Conservation (phyloP, 2,113 vertebrate genomes). For the Eulemur rufifrons region DNA sequence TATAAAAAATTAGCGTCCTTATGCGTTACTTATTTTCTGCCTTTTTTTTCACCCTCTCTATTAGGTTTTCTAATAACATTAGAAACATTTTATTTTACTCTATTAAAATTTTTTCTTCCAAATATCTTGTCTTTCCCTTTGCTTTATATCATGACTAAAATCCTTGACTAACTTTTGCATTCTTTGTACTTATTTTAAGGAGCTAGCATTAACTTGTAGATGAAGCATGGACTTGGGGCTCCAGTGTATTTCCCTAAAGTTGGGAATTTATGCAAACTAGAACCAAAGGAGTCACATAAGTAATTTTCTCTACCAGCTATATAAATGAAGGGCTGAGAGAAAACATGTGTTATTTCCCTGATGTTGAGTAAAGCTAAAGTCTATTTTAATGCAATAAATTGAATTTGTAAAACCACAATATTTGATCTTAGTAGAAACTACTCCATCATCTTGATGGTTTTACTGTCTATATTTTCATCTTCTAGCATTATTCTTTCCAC, state of each 20-base stretch:
- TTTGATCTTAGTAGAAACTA: constrained; percentile 67
- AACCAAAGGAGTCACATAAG: constrained; percentile 55
- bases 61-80: not conserved
- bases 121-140: not conserved
- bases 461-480: constrained; percentile 62
- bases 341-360: constrained; percentile 56
- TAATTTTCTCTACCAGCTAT: constrained; percentile 66
- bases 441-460: constrained; percentile 65
- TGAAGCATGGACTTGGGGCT: not conserved
- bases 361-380: constrained; percentile 62
- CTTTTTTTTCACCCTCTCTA: not conserved
- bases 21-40: not conserved
- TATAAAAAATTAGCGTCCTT: not conserved
- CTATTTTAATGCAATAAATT: constrained; percentile 72
- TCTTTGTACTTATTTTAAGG: constrained; percentile 41
- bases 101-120: constrained; percentile 5
- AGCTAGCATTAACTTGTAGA: constrained; percentile 20
- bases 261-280: constrained; percentile 61
- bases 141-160: constrained; percentile 21
- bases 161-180: not conserved
- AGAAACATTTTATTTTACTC: not conserved
- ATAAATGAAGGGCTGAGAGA: constrained; percentile 59
- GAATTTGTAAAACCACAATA: constrained; percentile 69
- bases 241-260: constrained; percentile 29
- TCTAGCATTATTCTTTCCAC: constrained; percentile 59